Evolutionary conservation across 2,113 vertebrate species (phyloP).

Genomic region (Felis catus): DNA sequence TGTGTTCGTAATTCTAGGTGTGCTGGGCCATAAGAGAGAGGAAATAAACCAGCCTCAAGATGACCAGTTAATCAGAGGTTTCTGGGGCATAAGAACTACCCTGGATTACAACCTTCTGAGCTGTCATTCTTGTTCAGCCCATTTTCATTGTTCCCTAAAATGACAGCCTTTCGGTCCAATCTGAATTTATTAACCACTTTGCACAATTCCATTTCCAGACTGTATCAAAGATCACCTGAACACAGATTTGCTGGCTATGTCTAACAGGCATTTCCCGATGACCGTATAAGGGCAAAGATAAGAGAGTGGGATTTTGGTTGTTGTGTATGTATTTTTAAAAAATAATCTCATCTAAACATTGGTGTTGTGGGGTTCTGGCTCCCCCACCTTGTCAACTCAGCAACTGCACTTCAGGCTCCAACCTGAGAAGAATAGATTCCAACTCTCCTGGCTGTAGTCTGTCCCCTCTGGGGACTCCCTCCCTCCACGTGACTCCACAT

Average conservation of each 20-base stretch:
- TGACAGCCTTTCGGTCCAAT: background rate
- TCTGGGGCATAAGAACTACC: background rate
- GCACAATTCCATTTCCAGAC: background rate
- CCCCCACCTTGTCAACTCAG: conserved; percentile 73
- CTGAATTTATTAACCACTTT: conserved; percentile 43
- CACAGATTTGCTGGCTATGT: conserved; percentile 17
- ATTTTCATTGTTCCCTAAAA: conserved; percentile 35
- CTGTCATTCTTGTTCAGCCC: background rate
- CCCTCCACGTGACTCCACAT: background rate
- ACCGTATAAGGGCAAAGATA: conserved; percentile 1
- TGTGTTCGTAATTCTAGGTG: background rate
- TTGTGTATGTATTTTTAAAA: background rate
- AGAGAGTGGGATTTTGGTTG: background rate
- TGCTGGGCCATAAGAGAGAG: background rate
- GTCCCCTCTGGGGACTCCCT: background rate
- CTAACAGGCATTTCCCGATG: background rate
- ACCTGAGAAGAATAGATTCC: background rate
- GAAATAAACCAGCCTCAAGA: background rate
- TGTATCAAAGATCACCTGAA: background rate
- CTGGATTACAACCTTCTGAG: background rate
- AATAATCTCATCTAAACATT: conserved; percentile 60
- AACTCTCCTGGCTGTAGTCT: background rate
- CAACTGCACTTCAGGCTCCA: conserved; percentile 62
- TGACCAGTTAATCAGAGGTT: background rate
- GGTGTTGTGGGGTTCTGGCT: conserved; percentile 71